Base-by-base conservation (phyloP, 2,888 invertebrate species). In the Oscheius myriophilus region DNA sequence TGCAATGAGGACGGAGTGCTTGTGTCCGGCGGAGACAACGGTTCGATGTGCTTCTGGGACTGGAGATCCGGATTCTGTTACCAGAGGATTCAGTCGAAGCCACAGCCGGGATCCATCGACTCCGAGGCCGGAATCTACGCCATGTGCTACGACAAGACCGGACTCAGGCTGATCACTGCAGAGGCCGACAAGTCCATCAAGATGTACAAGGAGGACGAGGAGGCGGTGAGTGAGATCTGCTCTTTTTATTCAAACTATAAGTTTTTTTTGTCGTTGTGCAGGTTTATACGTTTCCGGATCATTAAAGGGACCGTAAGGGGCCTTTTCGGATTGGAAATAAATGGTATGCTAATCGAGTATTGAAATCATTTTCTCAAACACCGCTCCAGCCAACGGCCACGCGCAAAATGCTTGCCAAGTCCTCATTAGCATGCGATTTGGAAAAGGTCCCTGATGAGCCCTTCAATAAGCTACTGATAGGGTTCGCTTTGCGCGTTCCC, bases 151-250 rank as follows among this genome's bases (percentile, higher is more conserved):
- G 98, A 98, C 53, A 79, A 81, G 58, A 80, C 82, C 21, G 84
- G 96, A 26, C 92, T 93, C 0, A 91, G 97, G 23, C 91, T 98
- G 73, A 93, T 99, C 79, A 96, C 97, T 0, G 93, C 94, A 0
- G 98, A 98, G 88, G 96, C 97, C 0, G 98, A 99, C 88, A 99
- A 98, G 89, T 97, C 97, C 0, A 94, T 99, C 81, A 99, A 99
- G 90, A 93, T 98, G 76, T 99, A 97, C 89, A 94, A 93, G 87
- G 96, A 96, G 88, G 97, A 99, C 87, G 95, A 96, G 14, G 91
- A 92, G 25, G 98, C 98, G 0, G 90, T 90, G 80, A 86, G 88
- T 85, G 62, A 23, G 16, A 43, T 18, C 11, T 52, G 1, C n/a
- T 21, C 43, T 57, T 57, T 16, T 43, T 46, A 21, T 55, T 55